Evolutionary conservation across 2,113 vertebrate genomes (phyloP).

Genomic region (Nestor notabilis): DNA sequence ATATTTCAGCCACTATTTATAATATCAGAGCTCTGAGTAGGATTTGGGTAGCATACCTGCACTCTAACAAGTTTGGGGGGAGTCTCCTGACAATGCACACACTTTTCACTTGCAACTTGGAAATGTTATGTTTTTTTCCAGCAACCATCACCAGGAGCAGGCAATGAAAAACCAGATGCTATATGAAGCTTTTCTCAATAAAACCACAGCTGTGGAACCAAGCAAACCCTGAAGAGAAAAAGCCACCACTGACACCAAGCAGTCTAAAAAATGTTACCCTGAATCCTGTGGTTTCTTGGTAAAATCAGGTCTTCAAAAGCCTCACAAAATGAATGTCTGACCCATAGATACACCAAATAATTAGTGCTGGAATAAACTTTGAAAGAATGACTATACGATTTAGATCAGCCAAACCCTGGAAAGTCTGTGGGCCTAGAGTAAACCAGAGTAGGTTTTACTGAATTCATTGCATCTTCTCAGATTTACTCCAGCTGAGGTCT

Average conservation of each 20-base stretch:
- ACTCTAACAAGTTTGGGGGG: background rate
- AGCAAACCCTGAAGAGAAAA: slow-evolving; percentile 19
- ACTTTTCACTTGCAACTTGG: background rate
- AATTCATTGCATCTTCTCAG: background rate
- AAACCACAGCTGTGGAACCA: slow-evolving; percentile 26
- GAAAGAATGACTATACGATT: background rate
- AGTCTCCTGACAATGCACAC: background rate
- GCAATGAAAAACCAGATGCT: background rate
- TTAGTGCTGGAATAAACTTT: background rate
- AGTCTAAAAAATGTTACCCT: background rate
- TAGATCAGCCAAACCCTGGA: background rate
- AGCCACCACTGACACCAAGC: background rate
- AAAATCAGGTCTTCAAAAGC: slow-evolving; percentile 1
- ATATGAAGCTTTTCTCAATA: background rate
- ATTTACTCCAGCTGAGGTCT: background rate
- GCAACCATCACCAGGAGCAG: background rate
- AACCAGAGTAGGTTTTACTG: background rate
- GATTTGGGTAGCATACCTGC: background rate
- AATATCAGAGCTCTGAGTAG: background rate
- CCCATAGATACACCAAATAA: background rate
- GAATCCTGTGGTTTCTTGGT: background rate
- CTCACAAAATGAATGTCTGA: background rate
- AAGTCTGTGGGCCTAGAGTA: background rate
- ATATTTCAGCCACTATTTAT: background rate
- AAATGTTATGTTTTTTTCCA: background rate